Evolutionary conservation across 92 coral and sea anemone species (phyloP).

Genomic region (Palythoa grandiflora): DNA sequence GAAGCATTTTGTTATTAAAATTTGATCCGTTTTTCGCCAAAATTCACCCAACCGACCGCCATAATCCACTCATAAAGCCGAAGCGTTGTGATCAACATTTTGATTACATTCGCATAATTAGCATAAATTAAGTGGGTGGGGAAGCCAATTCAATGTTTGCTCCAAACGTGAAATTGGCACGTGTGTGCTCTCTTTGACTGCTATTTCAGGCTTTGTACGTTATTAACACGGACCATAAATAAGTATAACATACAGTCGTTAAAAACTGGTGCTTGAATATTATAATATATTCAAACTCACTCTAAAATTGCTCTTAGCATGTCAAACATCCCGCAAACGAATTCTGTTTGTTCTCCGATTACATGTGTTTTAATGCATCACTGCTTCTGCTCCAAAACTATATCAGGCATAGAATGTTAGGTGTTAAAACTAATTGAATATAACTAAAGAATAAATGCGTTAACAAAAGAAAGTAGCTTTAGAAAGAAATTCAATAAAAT

Average conservation of each 20-base stretch:
- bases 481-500: neutral
- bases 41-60: slow-evolving; percentile 60
- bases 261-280: neutral
- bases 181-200: neutral
- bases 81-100: slow-evolving; percentile 31
- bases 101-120: slow-evolving; percentile 23
- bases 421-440: neutral
- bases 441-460: neutral
- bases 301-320: neutral
- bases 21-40: neutral
- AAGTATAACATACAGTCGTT: neutral
- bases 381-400: neutral
- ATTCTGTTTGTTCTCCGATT: neutral
- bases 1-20: slow-evolving; percentile 64
- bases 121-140: slow-evolving; percentile 53
- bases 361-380: slow-evolving; percentile 5
- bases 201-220: neutral
- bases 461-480: neutral
- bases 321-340: neutral
- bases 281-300: neutral
- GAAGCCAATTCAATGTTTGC: neutral
- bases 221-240: neutral
- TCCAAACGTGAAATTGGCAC: neutral
- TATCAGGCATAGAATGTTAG: neutral
- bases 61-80: slow-evolving; percentile 10